phyloP scores from a whole-genome alignment of 2,113 vertebrate species.

The Dicerorhinus sumatrensis region DNA sequence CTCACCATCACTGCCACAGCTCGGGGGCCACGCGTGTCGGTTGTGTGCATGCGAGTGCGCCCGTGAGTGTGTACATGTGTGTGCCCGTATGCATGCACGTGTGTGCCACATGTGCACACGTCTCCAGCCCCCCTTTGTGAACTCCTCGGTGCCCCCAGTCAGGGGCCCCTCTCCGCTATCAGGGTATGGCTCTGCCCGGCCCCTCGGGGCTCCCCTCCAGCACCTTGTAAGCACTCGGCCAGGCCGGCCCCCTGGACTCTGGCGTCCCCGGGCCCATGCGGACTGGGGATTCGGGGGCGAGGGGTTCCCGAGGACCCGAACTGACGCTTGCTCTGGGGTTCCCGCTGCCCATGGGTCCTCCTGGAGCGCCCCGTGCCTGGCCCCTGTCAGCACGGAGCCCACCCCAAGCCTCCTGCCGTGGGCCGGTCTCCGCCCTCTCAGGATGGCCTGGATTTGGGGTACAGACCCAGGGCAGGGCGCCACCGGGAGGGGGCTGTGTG shows the following conservation, averaged over 20 bases:
- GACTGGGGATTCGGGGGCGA: not conserved
- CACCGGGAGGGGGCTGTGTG: not conserved
- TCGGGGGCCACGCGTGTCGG: not conserved
- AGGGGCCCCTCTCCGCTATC: slow-evolving; percentile 57
- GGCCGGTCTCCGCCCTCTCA: slow-evolving; percentile 22
- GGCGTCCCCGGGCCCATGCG: not conserved
- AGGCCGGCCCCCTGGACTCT: not conserved
- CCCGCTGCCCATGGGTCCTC: not conserved
- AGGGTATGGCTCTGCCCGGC: slow-evolving; percentile 53
- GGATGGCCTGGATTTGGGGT: slow-evolving; percentile 59
- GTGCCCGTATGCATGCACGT: slow-evolving; percentile 70
- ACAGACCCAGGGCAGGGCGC: not conserved
- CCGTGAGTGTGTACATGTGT: slow-evolving; percentile 59
- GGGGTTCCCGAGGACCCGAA: not conserved
- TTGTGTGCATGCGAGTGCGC: slow-evolving; percentile 49
- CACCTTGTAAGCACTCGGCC: slow-evolving; percentile 61
- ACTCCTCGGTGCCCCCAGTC: slow-evolving; percentile 21
- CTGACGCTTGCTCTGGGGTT: rapidly evolving
- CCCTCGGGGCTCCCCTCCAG: not conserved
- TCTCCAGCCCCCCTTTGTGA: slow-evolving; percentile 70
- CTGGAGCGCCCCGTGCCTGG: not conserved
- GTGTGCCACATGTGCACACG: slow-evolving; percentile 67
- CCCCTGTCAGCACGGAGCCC: not conserved
- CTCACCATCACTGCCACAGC: slow-evolving; percentile 81
- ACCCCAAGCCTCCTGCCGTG: not conserved